Conservation (phyloP, 2,888 invertebrate species). For the Hybos culiciformis region DNA sequence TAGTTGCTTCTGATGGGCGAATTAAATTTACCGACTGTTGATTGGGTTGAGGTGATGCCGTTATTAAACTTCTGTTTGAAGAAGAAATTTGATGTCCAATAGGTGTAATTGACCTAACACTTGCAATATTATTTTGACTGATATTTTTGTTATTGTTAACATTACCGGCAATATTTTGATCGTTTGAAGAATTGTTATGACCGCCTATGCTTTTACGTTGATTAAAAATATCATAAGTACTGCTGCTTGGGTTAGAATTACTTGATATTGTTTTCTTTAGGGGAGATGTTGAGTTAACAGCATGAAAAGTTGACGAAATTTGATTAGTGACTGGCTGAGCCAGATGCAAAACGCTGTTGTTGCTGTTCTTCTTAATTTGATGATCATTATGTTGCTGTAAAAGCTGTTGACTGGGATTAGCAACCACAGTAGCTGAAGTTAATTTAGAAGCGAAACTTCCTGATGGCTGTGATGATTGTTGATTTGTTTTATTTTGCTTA, state of each 20-base stretch:
- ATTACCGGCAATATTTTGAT: neutral
- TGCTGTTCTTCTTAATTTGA: neutral
- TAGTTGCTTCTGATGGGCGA: conserved; percentile 28
- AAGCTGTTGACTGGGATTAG: conserved; percentile 16
- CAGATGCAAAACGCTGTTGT: neutral
- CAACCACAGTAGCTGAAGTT: conserved; percentile 32
- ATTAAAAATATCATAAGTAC: too few species aligned
- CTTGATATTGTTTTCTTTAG: too few species aligned
- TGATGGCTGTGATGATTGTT: conserved; percentile 9
- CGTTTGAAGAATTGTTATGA: conserved; percentile 14
- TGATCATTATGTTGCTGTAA: too few species aligned
- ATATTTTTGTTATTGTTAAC: neutral
- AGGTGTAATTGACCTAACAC: conserved; percentile 28
- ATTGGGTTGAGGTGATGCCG: conserved; percentile 14
- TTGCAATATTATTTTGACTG: neutral
- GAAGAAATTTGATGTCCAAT: conserved; percentile 27
- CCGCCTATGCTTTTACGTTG: too few species aligned
- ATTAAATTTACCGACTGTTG: conserved; percentile 27
- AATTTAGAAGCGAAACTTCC: conserved; percentile 37
- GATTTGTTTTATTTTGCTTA: conserved; percentile 26
- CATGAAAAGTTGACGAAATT: conserved; percentile 17
- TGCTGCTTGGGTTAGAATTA: too few species aligned
- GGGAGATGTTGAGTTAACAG: too few species aligned
- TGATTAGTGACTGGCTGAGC: conserved; percentile 2
- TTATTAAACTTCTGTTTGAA: conserved; percentile 14